Conservation (phyloP, 2,888 invertebrate species). For the Eudemis profundana region DNA sequence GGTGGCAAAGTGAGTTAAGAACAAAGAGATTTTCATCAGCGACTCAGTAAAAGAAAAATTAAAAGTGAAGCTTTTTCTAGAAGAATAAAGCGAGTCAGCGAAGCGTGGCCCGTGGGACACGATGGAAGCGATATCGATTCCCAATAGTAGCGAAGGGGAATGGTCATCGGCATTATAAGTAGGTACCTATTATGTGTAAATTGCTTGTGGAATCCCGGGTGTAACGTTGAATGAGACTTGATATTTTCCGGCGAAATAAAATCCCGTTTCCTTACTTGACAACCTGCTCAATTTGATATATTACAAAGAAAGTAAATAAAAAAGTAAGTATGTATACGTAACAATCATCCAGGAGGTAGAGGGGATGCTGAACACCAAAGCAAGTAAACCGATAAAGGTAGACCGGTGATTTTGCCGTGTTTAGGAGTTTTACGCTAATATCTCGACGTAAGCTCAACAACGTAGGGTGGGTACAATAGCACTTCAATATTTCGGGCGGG, state of each 20-base stretch:
- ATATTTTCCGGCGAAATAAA: slow-evolving; percentile 8
- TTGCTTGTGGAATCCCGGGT: slow-evolving; percentile 44
- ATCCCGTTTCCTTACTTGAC: slow-evolving; percentile 9
- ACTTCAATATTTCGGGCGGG: slow-evolving; percentile 47
- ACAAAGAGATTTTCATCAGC: slow-evolving; percentile 47
- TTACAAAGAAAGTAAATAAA: slow-evolving; percentile 9
- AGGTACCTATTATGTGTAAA: slow-evolving; percentile 45
- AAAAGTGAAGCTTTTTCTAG: slow-evolving; percentile 51
- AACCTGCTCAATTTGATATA: slow-evolving; percentile 24
- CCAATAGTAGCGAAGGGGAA: slow-evolving; percentile 55
- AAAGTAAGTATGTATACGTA: slow-evolving; percentile 25
- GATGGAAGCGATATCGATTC: slow-evolving; percentile 66
- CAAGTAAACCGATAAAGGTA: slow-evolving; percentile 40
- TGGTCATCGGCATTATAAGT: slow-evolving; percentile 53
- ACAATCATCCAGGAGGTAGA: slow-evolving; percentile 25
- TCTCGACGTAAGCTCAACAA: slow-evolving; percentile 36
- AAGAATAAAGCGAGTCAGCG: slow-evolving; percentile 54
- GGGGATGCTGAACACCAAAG: slow-evolving; percentile 23
- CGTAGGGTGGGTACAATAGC: slow-evolving; percentile 38
- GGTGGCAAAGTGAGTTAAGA: slow-evolving; percentile 34
- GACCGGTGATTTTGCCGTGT: slow-evolving; percentile 24
- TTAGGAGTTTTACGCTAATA: slow-evolving; percentile 40
- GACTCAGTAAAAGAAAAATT: slow-evolving; percentile 49
- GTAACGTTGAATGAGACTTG: slow-evolving; percentile 21
- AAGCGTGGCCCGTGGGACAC: slow-evolving; percentile 67